phyloP scores from a whole-genome alignment of 2,888 invertebrate genomes.

The Rhopalosiphum nymphaeae region DNA sequence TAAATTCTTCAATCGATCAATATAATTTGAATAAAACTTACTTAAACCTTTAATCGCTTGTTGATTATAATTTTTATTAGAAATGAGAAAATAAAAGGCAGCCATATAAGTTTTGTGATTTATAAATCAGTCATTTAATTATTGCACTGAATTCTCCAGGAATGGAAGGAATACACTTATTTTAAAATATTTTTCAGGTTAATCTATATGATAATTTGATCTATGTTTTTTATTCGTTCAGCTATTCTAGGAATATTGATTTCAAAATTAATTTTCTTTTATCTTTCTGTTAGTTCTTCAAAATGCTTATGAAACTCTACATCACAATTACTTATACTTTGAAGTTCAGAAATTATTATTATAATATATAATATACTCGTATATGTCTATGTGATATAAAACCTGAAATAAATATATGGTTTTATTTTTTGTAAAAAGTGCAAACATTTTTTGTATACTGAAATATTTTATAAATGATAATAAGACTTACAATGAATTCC shows the following conservation, averaged over 20 bases:
- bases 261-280: neutral
- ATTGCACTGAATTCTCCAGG: neutral
- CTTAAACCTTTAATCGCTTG: slow-evolving; percentile 7
- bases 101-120: neutral
- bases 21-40: neutral
- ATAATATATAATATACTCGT: no score
- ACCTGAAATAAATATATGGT: slow-evolving; percentile 4
- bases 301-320: neutral
- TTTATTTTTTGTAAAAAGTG: neutral
- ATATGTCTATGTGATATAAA: neutral
- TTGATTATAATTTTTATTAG: neutral
- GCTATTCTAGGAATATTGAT: neutral
- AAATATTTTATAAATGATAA: no score
- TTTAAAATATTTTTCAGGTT: neutral
- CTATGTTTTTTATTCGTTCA: neutral
- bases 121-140: slow-evolving; percentile 20
- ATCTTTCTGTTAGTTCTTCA: neutral
- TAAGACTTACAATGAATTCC: neutral
- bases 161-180: neutral
- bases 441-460: neutral
- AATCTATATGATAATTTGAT: neutral
- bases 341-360: neutral
- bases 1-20: slow-evolving; percentile 27
- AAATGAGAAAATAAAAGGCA: neutral
- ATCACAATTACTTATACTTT: neutral